Percentiles rank a stretch among this genome's conserved stretches.
These are phyloP conservation scores for Synchiropus splendidus DNA, from an alignment of 2,113 vertebrate genomes.

Conservation along the genomic window DNA sequence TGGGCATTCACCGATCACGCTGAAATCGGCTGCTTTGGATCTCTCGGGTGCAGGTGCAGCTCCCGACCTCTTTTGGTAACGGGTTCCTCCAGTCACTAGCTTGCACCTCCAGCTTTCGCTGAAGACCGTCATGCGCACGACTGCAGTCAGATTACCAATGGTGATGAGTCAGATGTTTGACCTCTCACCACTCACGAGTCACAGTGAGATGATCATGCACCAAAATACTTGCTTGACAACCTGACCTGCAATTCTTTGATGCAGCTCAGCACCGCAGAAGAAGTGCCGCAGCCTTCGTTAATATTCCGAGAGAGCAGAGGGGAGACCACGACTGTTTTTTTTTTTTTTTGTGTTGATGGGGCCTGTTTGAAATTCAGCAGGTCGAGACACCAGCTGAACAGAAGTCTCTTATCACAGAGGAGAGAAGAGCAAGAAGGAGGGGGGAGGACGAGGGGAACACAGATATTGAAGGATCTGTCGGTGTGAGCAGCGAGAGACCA, in stretches of 20 bases:
- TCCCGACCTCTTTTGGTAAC: no score
- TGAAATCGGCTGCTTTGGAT: no score
- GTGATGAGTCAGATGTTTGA: no score
- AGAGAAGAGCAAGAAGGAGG: conserved; percentile 21
- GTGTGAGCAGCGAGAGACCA: not conserved
- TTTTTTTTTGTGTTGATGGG: conserved; percentile 28
- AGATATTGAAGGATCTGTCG: conserved; percentile 3
- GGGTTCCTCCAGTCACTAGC: no score
- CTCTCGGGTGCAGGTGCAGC: no score
- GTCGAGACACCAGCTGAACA: conserved; percentile 41
- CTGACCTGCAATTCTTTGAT: conserved; percentile 11
- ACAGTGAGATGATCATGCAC: conserved; percentile 1
- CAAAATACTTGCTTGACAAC: conserved; percentile 1
- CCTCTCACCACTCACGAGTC: no score
- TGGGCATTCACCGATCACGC: no score
- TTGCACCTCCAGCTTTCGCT: no score
- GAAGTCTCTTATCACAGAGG: conserved; percentile 49
- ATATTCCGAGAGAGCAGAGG: conserved; percentile 48
- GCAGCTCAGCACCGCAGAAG: conserved; percentile 7
- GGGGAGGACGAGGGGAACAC: conserved; percentile 9
- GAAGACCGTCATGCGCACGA: no score
- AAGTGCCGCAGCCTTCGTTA: conserved; percentile 39
- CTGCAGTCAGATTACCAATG: no score
- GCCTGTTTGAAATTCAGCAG: conserved; percentile 59
- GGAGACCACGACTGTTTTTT: conserved; percentile 24